Conservation (phyloP, 2,888 invertebrate genomes). For the Acleris emargana region DNA sequence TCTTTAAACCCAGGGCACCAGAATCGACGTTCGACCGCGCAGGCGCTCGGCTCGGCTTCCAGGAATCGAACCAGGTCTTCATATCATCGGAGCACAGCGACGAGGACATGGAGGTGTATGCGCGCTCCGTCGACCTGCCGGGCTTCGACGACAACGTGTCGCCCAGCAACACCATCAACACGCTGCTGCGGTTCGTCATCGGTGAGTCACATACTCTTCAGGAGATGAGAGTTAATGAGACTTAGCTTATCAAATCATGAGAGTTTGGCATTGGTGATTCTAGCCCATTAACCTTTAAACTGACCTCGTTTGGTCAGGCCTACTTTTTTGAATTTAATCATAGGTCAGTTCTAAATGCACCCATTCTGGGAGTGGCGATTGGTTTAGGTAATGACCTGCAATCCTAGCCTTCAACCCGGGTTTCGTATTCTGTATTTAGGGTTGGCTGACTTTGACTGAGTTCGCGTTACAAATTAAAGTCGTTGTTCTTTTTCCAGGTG, state of each 20-base stretch:
- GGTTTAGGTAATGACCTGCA: no score
- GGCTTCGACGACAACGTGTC: conserved; percentile 94
- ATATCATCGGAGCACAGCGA: conserved; percentile 87
- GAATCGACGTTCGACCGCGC: conserved; percentile 65
- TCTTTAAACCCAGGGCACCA: conserved; percentile 49
- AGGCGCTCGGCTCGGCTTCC: conserved; percentile 64
- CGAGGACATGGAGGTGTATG: conserved; percentile 89
- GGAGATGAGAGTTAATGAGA: no score
- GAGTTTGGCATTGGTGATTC: no score
- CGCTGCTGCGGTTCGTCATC: conserved; percentile 87
- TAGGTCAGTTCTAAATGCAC: no score
- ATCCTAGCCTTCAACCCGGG: no score
- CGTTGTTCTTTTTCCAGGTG: conserved; percentile 62
- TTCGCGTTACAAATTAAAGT: neutral
- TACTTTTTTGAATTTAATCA: no score
- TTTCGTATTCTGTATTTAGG: no score
- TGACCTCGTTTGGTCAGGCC: no score
- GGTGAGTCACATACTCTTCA: conserved; percentile 63
- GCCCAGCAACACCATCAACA: conserved; percentile 88
- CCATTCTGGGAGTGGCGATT: no score
- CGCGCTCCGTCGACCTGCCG: conserved; percentile 89
- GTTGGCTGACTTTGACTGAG: no score
- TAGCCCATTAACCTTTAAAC: no score
- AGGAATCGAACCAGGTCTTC: conserved; percentile 71
- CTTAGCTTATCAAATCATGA: no score